Base-by-base conservation (phyloP, 2,113 vertebrate species). In the Pavo muticus region DNA sequence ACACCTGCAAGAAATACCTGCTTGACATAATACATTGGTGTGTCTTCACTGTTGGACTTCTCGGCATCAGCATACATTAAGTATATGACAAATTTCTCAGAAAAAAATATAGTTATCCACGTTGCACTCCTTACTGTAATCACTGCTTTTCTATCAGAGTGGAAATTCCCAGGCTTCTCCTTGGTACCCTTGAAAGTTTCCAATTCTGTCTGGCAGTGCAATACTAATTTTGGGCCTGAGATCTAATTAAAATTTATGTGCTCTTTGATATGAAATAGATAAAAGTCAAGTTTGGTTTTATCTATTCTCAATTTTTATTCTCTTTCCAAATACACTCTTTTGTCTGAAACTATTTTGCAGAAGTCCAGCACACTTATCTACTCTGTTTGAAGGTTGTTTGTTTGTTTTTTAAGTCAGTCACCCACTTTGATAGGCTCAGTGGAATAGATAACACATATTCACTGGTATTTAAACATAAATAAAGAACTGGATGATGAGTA, bases 201-300 rank as follows among this genome's bases (percentile, higher is more conserved):
- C 89, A 95, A 95, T 94, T 96, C 79, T 91, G 57, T 82, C 90
- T 94, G 47, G 35, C 67, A 84, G 54, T 5, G 37, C 70, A 89
- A 45, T 82, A 90, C 42, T 61, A 80, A 71, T 79, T 90, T 84
- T 56, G 39, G 91, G 68, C n/a, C 48, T 79, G n/a, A 89, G 59
- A 90, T 57, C 84, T 90, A 97, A 95, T 93, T 97, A 96, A 95
- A 97, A 92, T 91, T 63, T 77, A 37, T 68, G 64, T 44, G 57
- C 52, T 86, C 82, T 95, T 96, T 94, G 56, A 89, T 88, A 87
- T 78, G 60, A 90, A 93, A 39, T 10, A 92, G 87, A 94, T 95
- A 89, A 95, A 96, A 97, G 88, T 86, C 67, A 91, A 71, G 90
- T 79, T 79, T 79, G 35, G 42, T 91, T 95, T 96, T 96, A 85